A percentile compares a stretch with the other conserved stretches of the same genome.
phyloP scores from a whole-genome alignment of 2,888 invertebrate genomes.

The Hemithea aestivaria region DNA sequence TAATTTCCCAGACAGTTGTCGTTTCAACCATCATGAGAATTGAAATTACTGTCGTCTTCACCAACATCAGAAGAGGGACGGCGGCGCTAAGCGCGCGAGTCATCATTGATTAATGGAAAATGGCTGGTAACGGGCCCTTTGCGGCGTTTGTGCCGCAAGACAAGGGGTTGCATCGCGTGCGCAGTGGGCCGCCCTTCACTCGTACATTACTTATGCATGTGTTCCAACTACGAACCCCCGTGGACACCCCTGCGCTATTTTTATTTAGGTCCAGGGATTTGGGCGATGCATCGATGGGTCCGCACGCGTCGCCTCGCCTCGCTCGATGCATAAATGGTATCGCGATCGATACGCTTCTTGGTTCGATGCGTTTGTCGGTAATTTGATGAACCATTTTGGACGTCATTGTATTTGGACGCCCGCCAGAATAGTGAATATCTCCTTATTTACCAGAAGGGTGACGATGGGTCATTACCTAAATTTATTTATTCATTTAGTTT shows the following conservation, averaged over 20 bases:
- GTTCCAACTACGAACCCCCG: slow-evolving; percentile 37
- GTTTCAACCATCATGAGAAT: slow-evolving; percentile 9
- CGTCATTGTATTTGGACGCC: slow-evolving; percentile 17
- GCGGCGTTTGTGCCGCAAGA: slow-evolving; percentile 36
- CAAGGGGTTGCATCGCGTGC: slow-evolving; percentile 59
- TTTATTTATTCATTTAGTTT: neutral
- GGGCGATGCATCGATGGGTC: slow-evolving; percentile 58
- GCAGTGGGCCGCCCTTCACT: slow-evolving; percentile 61
- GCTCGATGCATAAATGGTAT: slow-evolving; percentile 42
- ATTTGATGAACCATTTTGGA: slow-evolving; percentile 14
- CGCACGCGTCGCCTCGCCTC: slow-evolving; percentile 43
- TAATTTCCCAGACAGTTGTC: slow-evolving; percentile 12
- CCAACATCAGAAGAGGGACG: slow-evolving; percentile 6
- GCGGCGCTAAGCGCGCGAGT: slow-evolving; percentile 33
- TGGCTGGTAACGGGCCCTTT: slow-evolving; percentile 41
- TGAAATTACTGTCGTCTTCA: slow-evolving; percentile 6
- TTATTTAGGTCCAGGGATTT: slow-evolving; percentile 65
- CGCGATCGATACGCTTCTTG: slow-evolving; percentile 15
- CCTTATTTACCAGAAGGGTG: slow-evolving; percentile 16
- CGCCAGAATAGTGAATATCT: slow-evolving; percentile 16
- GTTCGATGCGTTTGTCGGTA: slow-evolving; percentile 14
- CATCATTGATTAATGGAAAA: slow-evolving; percentile 57
- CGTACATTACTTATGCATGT: slow-evolving; percentile 76
- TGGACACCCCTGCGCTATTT: slow-evolving; percentile 52
- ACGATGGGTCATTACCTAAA: slow-evolving; percentile 13